Evolutionary conservation across 2,113 vertebrate genomes (phyloP), one percentile per base, ranked within the genome.

Genomic region (Rhagologus leucostigma): DNA sequence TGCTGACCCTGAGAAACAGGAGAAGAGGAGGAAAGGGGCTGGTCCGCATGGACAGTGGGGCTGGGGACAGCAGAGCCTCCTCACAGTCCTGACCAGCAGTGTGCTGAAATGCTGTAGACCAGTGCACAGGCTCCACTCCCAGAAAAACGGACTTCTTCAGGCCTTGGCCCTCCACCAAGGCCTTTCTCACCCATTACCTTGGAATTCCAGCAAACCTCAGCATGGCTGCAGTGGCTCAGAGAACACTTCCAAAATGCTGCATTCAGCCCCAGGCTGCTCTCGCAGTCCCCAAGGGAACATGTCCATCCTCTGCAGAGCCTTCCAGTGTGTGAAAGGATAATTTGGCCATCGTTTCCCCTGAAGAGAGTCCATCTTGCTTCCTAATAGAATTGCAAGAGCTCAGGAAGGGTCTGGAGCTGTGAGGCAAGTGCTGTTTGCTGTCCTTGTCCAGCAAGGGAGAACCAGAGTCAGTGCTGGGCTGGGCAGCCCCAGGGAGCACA

Each of bases 21-120:
- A 8, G 26, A 70, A 16, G 41, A 67, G 9, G 12, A 73, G 10
- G 47, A 70, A 49, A 46, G 63, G 11, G 33, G 49, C 6, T 3
- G 3, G 32, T 37, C n/a, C 0, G 1, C 47, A 49, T 0, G 1
- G 70, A 44, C 29, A 67, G 69, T 1, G 1, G n/a, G 11, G 46
- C 21, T 60, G 69, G 47, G 44, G 16, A 57, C 0, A 1, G 46
- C 64, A 93, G 26, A 87, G 42, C 22, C 26, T 37, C 4, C 42
- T 13, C 18, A 8, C 6, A 8, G 35, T 39, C 39, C 52, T 24
- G 42, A 67, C 33, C 3, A 1, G 35, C 1, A 13, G 27, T 2
- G 2, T 17, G 47, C 41, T 42, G 2, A 1, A 65, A 65, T 5
- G 22, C 69, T 73, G 62, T 33, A 60, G 16, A 64, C 4, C 68